A percentile compares a stretch with the other conserved stretches of the same genome.
Evolutionary conservation across 1,140 invertebrate genomes (phyloP).

Genomic region (Bombus polaris): DNA sequence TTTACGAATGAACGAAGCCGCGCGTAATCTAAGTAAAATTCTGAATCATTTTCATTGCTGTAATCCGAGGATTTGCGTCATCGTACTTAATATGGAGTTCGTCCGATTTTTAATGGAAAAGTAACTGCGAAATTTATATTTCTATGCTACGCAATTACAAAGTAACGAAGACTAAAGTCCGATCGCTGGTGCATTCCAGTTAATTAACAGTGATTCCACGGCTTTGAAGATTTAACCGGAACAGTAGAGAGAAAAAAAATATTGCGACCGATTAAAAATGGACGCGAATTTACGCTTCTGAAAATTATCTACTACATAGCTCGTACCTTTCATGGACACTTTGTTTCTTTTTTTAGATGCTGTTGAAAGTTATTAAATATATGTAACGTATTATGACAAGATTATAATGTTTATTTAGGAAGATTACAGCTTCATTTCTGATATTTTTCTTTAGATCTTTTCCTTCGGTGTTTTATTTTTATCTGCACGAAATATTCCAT

Average conservation of each 20-base stretch:
- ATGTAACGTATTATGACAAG: no score
- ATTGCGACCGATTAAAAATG: background rate
- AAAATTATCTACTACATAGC: background rate
- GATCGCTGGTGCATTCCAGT: constrained; percentile 3
- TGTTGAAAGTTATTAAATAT: no score
- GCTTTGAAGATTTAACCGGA: constrained; percentile 18
- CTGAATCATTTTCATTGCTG: constrained; percentile 39
- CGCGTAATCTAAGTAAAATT: constrained; percentile 8
- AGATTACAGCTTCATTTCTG: no score
- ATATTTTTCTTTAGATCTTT: no score
- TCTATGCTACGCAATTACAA: constrained; percentile 20
- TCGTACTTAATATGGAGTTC: constrained; percentile 26
- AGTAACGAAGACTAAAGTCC: constrained; percentile 35
- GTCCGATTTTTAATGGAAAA: constrained; percentile 40
- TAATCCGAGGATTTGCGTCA: constrained; percentile 24
- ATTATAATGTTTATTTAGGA: no score
- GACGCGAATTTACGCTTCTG: no score
- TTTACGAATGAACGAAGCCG: background rate
- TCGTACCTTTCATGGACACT: no score
- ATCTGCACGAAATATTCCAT: no score
- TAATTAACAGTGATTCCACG: constrained; percentile 24
- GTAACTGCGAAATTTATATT: constrained; percentile 32
- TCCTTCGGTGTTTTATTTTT: no score
- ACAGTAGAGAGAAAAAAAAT: background rate
- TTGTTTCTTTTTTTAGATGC: no score